Percentiles rank a stretch among this genome's conserved stretches.
phyloP scores from a whole-genome alignment of 2,797 vertebrate genomes.

The Pangasius mekongensis region DNA sequence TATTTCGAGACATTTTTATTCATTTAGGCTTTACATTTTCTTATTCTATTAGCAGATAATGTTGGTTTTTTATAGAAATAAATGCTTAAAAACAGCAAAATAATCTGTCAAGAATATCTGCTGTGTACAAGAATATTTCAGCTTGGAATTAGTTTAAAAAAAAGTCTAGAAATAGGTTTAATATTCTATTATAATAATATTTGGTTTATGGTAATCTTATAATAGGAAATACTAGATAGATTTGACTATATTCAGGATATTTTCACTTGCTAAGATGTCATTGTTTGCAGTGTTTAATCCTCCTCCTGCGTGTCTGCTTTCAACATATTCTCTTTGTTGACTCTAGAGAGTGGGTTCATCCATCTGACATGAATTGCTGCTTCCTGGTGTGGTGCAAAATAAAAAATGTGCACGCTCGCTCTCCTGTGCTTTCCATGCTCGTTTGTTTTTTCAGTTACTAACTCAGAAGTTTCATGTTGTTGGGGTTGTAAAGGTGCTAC shows the following conservation, averaged over 20 bases:
- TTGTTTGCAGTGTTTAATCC: background rate
- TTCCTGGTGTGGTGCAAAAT: conserved; percentile 21
- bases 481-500: conserved; percentile 23
- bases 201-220: background rate
- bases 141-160: background rate
- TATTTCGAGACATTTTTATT: background rate
- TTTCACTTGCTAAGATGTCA: background rate
- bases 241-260: background rate
- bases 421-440: background rate
- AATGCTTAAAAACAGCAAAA: background rate
- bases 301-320: conserved; percentile 17
- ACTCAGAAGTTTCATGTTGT: background rate
- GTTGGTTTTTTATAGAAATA: background rate
- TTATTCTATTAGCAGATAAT: background rate
- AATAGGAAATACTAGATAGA: background rate
- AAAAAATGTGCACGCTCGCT: background rate
- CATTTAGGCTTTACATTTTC: background rate
- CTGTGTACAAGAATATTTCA: background rate
- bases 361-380: conserved; percentile 13
- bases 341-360: background rate
- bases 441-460: conserved; percentile 29
- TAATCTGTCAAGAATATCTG: background rate
- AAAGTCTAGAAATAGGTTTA: background rate
- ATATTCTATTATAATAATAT: background rate
- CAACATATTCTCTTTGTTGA: conserved; percentile 17